These are phyloP conservation scores for Lepidochrysops patricia DNA, from an alignment of 2,888 invertebrate species.

Conservation along the genomic window DNA sequence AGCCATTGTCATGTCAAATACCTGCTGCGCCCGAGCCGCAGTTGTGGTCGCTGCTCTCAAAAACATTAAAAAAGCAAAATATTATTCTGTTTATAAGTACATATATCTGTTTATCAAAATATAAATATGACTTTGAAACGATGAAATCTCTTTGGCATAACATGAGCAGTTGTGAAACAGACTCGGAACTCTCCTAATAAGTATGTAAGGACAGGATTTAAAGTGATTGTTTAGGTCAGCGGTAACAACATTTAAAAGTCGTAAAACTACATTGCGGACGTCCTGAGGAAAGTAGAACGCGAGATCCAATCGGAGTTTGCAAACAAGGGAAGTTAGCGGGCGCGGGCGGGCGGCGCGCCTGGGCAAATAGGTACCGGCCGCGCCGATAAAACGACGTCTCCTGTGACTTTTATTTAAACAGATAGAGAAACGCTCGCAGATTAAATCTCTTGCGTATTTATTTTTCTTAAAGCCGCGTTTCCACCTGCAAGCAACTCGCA, in stretches of 20 bases:
- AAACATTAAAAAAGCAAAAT: no score
- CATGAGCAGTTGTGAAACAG: no score
- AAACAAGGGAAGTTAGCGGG: conserved; percentile 70
- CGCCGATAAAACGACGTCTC: conserved; percentile 66
- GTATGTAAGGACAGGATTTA: conserved; percentile 19
- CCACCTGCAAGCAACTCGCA: no score
- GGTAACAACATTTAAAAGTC: conserved; percentile 61
- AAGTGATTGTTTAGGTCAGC: conserved; percentile 42
- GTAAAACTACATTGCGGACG: conserved; percentile 69
- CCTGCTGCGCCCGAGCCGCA: conserved; percentile 55
- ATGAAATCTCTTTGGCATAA: no score
- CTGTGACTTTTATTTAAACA: conserved; percentile 68
- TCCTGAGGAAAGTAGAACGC: conserved; percentile 66
- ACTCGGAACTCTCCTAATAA: no score
- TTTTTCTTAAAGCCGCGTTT: no score
- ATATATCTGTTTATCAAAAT: no score
- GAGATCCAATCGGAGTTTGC: conserved; percentile 72
- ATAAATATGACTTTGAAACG: no score
- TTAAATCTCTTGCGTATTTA: conserved; percentile 63
- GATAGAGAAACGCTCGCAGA: conserved; percentile 63
- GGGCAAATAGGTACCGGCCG: conserved; percentile 59
- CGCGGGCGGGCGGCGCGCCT: conserved; percentile 44
- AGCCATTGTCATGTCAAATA: conserved; percentile 47
- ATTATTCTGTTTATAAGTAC: no score
- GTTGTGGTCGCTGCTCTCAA: neutral